Percentiles rank a stretch among this genome's conserved stretches.
Evolutionary conservation across 2,113 vertebrate species (phyloP).

Genomic region (Sarotherodon lohbergeri): DNA sequence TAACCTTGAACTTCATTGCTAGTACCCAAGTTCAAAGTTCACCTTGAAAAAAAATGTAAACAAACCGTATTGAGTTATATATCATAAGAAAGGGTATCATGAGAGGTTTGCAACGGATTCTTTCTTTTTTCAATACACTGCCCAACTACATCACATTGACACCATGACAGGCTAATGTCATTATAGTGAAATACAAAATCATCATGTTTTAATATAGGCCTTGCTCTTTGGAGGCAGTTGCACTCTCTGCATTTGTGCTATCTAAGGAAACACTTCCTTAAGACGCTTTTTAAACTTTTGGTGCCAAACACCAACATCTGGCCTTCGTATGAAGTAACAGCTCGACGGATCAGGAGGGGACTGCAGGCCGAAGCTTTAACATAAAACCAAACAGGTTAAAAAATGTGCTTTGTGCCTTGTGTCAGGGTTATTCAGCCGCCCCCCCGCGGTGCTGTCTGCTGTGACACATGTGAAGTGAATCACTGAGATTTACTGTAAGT

Average conservation of each 20-base stretch:
- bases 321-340: background rate
- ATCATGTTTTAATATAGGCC: background rate
- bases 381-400: background rate
- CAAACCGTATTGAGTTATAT: background rate
- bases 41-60: background rate
- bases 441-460: background rate
- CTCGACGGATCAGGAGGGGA: background rate
- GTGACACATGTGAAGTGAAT: constrained; percentile 7
- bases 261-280: background rate
- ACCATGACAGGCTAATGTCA: background rate
- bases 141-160: background rate
- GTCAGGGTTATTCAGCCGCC: background rate
- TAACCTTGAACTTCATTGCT: background rate
- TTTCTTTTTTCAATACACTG: background rate
- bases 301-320: background rate
- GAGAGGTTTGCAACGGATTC: background rate
- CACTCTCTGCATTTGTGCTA: background rate
- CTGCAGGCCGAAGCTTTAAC: background rate
- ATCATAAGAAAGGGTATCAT: background rate
- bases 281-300: background rate
- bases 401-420: background rate
- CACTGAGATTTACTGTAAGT: constrained; percentile 14
- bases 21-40: background rate
- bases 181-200: background rate
- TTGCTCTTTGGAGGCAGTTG: background rate